Evolutionary conservation across 2,113 vertebrate species (phyloP).

Genomic region (Eretmochelys imbricata): DNA sequence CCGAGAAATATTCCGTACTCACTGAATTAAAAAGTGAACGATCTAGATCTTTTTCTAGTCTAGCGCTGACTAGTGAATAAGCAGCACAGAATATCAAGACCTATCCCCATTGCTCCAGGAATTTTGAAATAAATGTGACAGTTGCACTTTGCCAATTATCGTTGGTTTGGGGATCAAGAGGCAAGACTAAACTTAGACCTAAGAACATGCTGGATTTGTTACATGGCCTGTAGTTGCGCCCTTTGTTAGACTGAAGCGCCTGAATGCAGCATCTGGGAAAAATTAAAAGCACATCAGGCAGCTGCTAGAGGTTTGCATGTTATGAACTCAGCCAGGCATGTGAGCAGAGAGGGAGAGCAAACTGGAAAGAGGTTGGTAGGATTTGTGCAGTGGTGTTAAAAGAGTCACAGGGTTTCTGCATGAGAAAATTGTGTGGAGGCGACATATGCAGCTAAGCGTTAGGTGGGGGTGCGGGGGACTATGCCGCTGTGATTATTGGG

Average conservation of each 20-base stretch:
- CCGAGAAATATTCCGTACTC: not conserved
- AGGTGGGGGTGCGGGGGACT: not conserved
- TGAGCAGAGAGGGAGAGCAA: not conserved
- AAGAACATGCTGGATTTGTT: slow-evolving; percentile 17
- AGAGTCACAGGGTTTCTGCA: not conserved
- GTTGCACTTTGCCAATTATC: not conserved
- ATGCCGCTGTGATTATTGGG: not conserved
- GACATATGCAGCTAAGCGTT: not conserved
- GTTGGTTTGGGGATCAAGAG: not conserved
- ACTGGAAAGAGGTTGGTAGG: not conserved
- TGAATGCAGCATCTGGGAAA: slow-evolving; percentile 49
- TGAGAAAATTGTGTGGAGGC: not conserved
- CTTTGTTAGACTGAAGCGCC: slow-evolving; percentile 13
- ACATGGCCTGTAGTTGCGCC: not conserved
- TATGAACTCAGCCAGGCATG: slow-evolving; percentile 17
- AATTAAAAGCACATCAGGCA: slow-evolving; percentile 59
- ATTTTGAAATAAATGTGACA: accelerated
- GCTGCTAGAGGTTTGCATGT: slow-evolving; percentile 34
- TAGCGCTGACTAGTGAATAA: not conserved
- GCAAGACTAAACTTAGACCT: slow-evolving; percentile 8
- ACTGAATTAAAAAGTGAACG: not conserved
- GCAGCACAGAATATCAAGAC: not conserved
- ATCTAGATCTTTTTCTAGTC: not conserved
- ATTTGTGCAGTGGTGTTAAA: not conserved
- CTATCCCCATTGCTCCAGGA: not conserved